phyloP scores from a whole-genome alignment of 2,888 invertebrate species.

The Endotricha flammealis region DNA sequence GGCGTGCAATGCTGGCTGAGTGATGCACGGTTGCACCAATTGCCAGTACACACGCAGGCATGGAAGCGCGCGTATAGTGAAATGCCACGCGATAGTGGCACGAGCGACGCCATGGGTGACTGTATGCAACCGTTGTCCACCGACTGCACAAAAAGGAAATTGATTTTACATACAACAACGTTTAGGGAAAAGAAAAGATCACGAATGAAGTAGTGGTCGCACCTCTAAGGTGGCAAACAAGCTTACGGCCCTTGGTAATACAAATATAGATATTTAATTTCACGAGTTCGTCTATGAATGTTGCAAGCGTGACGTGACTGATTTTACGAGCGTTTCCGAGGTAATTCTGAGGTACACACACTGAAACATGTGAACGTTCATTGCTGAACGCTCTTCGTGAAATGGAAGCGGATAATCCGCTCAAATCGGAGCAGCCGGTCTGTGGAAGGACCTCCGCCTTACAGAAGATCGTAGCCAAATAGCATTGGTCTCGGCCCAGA shows the following conservation, averaged over 20 bases:
- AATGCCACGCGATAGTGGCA: conserved; percentile 53
- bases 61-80: conserved; percentile 60
- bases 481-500: too few species aligned
- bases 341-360: too few species aligned
- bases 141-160: conserved; percentile 30
- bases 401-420: too few species aligned
- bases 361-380: too few species aligned
- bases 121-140: conserved; percentile 51
- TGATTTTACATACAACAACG: too few species aligned
- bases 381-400: too few species aligned
- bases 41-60: conserved; percentile 55
- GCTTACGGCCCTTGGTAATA: too few species aligned
- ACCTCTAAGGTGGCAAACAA: neutral
- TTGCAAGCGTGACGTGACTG: too few species aligned
- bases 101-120: conserved; percentile 52
- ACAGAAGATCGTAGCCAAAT: too few species aligned
- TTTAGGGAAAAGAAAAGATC: neutral
- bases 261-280: neutral
- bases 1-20: conserved; percentile 9
- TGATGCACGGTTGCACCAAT: conserved; percentile 42
- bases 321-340: too few species aligned
- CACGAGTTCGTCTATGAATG: neutral
- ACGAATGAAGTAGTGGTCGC: neutral
- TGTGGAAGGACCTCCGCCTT: too few species aligned
- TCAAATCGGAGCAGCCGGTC: too few species aligned